Conservation (phyloP, 2,113 vertebrate species). For the Crotalus helleri region DNA sequence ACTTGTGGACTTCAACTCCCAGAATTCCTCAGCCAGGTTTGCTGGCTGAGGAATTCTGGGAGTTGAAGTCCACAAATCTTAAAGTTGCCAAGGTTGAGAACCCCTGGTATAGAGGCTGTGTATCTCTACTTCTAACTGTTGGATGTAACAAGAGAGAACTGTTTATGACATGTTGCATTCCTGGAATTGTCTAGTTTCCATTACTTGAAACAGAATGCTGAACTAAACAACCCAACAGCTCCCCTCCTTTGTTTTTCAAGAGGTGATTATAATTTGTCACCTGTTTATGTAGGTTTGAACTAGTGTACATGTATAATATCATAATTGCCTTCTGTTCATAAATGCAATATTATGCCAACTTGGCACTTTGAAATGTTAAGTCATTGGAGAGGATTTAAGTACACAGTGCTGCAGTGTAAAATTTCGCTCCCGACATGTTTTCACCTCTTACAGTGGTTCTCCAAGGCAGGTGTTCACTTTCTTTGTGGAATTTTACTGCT, state of each 20-base stretch:
- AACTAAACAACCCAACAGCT: background rate
- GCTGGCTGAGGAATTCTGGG: too few relatives aligned
- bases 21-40: too few relatives aligned
- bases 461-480: background rate
- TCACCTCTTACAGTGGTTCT: background rate
- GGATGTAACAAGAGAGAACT: background rate
- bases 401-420: background rate
- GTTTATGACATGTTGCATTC: background rate
- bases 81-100: too few relatives aligned
- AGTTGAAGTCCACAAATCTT: too few relatives aligned
- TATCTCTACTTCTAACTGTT: background rate
- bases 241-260: background rate
- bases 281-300: background rate
- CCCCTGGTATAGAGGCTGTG: background rate
- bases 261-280: background rate
- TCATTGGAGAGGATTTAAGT: slow-evolving; percentile 30
- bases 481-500: background rate
- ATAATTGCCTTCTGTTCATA: slow-evolving; percentile 54
- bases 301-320: slow-evolving; percentile 3
- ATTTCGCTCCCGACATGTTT: slow-evolving; percentile 21
- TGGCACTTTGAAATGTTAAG: slow-evolving; percentile 32
- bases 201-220: background rate
- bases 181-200: background rate
- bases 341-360: slow-evolving; percentile 29
- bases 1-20: too few relatives aligned